Evolutionary conservation across 1,140 invertebrate species (phyloP).

Genomic region (Drosophila ficusphila): DNA sequence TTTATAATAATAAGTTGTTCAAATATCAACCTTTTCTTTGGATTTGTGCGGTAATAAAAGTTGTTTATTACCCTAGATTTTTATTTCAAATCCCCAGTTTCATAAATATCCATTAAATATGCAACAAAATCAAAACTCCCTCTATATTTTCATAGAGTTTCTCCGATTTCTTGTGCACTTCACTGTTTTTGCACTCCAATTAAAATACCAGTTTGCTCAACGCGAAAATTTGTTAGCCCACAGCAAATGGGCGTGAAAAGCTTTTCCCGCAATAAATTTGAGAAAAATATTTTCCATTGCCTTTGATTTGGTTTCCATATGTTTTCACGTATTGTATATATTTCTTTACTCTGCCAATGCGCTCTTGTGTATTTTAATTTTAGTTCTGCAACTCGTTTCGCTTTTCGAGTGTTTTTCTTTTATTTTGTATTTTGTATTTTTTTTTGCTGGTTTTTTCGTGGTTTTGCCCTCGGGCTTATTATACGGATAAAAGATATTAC

Average conservation of each 20-base stretch:
- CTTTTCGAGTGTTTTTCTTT: not conserved
- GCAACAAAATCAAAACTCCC: too few relatives aligned
- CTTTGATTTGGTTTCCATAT: slow-evolving; percentile 39
- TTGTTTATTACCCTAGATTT: too few relatives aligned
- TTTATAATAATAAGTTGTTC: too few relatives aligned
- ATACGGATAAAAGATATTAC: slow-evolving; percentile 4
- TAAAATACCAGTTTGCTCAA: slow-evolving; percentile 20
- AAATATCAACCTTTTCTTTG: too few relatives aligned
- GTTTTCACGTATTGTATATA: slow-evolving; percentile 6
- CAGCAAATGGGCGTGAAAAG: slow-evolving; percentile 13
- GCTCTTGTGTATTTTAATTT: slow-evolving; percentile 50
- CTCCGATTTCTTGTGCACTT: not conserved
- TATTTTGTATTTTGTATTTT: too few relatives aligned
- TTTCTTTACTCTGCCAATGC: not conserved
- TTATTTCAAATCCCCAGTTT: not conserved
- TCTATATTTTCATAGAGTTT: not conserved
- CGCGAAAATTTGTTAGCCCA: slow-evolving; percentile 15
- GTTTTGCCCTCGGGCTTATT: slow-evolving; percentile 7
- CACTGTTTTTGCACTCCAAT: slow-evolving; percentile 1
- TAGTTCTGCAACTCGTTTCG: slow-evolving; percentile 13
- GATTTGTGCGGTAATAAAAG: too few relatives aligned
- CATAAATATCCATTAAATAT: too few relatives aligned
- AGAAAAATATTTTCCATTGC: slow-evolving; percentile 36
- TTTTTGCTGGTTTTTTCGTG: not conserved
- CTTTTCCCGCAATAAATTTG: slow-evolving; percentile 15